These are phyloP conservation scores for Synanthedon tipuliformis DNA, from an alignment of 2,888 invertebrate genomes.

Conservation along the genomic window DNA sequence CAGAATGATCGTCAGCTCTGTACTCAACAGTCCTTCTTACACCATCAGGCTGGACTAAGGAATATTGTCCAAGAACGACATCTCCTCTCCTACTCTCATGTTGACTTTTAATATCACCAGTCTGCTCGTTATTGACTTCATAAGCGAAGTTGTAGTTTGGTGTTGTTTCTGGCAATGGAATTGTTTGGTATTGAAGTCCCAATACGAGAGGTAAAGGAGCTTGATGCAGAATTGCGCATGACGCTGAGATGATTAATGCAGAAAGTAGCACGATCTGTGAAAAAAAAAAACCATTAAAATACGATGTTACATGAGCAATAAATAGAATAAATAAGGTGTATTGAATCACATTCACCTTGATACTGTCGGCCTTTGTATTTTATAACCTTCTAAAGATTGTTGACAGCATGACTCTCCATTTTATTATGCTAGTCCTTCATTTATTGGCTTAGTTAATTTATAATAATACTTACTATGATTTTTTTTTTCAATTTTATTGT, in stretches of 20 bases:
- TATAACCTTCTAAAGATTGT: too few species aligned
- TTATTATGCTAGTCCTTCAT: too few species aligned
- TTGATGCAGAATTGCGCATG: constrained; percentile 44
- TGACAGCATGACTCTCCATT: too few species aligned
- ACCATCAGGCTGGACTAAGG: constrained; percentile 67
- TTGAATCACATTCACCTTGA: too few species aligned
- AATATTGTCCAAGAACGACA: constrained; percentile 65
- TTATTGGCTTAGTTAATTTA: too few species aligned
- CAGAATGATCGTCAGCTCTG: constrained; percentile 61
- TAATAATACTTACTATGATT: too few species aligned
- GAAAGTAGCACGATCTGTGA: constrained; percentile 23
- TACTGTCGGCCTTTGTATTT: too few species aligned
- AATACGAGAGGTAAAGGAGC: constrained; percentile 18
- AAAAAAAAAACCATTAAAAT: too few species aligned
- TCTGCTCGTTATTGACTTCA: constrained; percentile 62
- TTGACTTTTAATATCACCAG: constrained; percentile 68
- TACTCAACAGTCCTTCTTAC: constrained; percentile 66
- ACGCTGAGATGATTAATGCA: constrained; percentile 35
- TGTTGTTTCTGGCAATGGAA: constrained; percentile 12
- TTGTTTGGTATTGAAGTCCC: constrained; percentile 2
- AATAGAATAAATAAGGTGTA: too few species aligned
- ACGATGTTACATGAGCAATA: too few species aligned
- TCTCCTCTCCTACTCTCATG: constrained; percentile 63
- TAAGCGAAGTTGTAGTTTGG: constrained; percentile 68
- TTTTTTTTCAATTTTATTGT: too few species aligned